Base-by-base conservation (phyloP, 2,888 invertebrate species). In the Stenodema calcarata region DNA sequence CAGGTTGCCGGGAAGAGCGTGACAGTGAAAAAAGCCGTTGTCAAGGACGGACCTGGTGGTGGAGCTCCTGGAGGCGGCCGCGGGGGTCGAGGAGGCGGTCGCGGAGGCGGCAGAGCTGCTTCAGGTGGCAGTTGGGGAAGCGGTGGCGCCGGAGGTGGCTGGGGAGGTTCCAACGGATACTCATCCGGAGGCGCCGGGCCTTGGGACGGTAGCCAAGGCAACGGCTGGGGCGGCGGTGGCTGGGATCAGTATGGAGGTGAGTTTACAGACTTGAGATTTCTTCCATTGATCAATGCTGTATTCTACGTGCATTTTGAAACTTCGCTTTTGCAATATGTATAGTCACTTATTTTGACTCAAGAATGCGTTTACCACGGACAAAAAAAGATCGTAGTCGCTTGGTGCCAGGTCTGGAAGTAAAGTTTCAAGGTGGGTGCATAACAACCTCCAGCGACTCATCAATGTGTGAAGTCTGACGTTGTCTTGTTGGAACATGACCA, bases 21-120 rank as follows among this genome's bases (percentile, higher is more conserved):
- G 14, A 87, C 88, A 11, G 88, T 88, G 18, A 88, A 88, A 85
- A 88, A 88, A 47, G 88, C 88, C 54, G 86, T 88, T 12, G 87
- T 86, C 16, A 88, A 88, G 50, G 88, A 88, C 14, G 79, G 86
- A 12, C 30, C 41, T 23, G 87, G 84, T 30, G 84, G 54, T 9
- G 62, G 62, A 41, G 79, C 62, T 28, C 54, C 87, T 14, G 73
- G 86, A 12, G 69, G 84, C 14, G 80, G 87, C 11, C 82, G 87
- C 11, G 87, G 86, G 16, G 87, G 87, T 7, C 54, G 87, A n/a
- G 83, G 88, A 30, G 50, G 86, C 35, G 87, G 88, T 18, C 50
- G 87, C 11, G 86, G 87, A 7, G 86, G 86, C 2, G 82, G 87
- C 16, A 76, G 87, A 18, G 82, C 76, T n/a, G 87, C 87, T 23